Percentiles rank a stretch among this genome's conserved stretches.
Evolutionary conservation across 2,888 invertebrate genomes (phyloP).

Genomic region (Coenonympha glycerion): DNA sequence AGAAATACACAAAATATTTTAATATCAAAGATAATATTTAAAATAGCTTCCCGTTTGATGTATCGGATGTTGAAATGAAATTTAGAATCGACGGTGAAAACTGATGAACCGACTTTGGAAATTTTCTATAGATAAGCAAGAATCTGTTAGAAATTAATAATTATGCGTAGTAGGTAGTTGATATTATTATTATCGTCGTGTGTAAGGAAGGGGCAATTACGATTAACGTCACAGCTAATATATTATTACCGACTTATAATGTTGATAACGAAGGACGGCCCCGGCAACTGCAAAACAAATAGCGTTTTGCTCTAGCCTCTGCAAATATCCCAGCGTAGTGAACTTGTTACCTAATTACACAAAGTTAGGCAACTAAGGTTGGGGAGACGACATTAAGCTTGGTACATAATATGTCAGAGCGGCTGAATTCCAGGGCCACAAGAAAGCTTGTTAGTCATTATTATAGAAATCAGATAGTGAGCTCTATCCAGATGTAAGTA

Average conservation of each 20-base stretch:
- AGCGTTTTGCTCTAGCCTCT: background rate
- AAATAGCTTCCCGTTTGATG: constrained; percentile 32
- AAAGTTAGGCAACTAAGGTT: no score
- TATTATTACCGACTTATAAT: background rate
- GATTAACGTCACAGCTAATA: background rate
- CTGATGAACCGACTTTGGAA: no score
- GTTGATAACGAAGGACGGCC: background rate
- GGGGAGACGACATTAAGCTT: no score
- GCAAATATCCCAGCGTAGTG: no score
- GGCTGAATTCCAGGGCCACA: no score
- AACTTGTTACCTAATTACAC: no score
- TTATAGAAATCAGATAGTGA: no score
- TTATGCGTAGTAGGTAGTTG: background rate
- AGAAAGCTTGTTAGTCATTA: no score
- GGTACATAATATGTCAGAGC: no score
- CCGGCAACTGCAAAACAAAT: background rate
- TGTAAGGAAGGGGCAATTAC: background rate
- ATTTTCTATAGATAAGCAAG: background rate
- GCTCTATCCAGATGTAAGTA: no score
- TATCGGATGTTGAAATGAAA: background rate
- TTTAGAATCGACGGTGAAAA: no score
- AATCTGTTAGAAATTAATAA: background rate
- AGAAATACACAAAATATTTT: constrained; percentile 10
- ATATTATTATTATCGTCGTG: background rate
- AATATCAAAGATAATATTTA: constrained; percentile 10